phyloP scores from a whole-genome alignment of 2,888 invertebrate genomes.

The Smittia sp. region DNA sequence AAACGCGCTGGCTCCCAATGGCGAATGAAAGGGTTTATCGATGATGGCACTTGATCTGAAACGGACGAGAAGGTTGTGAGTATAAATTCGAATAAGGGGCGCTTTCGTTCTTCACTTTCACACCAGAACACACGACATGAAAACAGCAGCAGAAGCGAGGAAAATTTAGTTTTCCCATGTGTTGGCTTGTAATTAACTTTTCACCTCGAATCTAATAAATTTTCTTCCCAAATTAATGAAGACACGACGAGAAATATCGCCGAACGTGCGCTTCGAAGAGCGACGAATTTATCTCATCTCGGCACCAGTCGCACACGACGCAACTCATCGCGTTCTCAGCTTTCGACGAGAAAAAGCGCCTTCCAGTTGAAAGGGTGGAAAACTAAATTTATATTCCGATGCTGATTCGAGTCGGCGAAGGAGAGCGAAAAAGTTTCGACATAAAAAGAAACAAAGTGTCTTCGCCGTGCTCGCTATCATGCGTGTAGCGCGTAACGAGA shows the following conservation, averaged over 20 bases:
- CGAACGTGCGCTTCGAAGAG: background rate
- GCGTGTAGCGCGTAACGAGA: too few relatives aligned
- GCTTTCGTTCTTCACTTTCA: background rate
- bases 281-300: background rate
- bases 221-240: background rate
- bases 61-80: background rate
- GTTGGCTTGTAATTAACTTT: background rate
- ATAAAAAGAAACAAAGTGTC: too few relatives aligned
- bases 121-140: background rate
- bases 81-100: background rate
- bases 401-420: too few relatives aligned
- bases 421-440: too few relatives aligned
- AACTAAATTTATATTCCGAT: too few relatives aligned
- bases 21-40: slow-evolving; percentile 70
- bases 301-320: background rate
- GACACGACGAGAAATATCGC: background rate
- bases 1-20: slow-evolving; percentile 79
- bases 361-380: too few relatives aligned
- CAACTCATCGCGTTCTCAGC: too few relatives aligned
- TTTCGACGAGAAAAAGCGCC: background rate
- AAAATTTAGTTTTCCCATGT: background rate
- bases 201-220: background rate
- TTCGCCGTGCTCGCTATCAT: too few relatives aligned
- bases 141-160: background rate
- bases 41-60: slow-evolving; percentile 58